These are phyloP conservation scores for Periophthalmus modestus DNA, from an alignment of 2,113 vertebrate species.

Conservation along the genomic window DNA sequence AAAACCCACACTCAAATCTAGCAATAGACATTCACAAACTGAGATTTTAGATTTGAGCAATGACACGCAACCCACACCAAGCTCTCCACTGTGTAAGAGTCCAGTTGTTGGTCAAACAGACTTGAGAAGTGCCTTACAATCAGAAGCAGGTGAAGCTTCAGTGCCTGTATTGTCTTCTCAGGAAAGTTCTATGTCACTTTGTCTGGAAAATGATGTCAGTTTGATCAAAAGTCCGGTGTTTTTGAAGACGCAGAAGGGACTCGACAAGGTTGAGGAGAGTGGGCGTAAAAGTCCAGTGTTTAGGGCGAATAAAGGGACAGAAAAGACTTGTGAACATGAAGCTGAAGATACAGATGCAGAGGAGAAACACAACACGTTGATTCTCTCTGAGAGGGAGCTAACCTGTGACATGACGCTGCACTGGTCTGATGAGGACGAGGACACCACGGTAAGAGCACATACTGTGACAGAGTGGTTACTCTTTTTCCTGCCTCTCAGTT, in stretches of 20 bases:
- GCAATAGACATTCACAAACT: not conserved
- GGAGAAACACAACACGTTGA: not conserved
- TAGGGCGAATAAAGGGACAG: not conserved
- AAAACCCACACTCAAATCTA: not conserved
- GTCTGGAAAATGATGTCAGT: constrained; percentile 26
- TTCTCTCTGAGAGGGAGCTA: constrained; percentile 10
- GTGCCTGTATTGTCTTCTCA: constrained; percentile 50
- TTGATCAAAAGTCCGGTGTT: not conserved
- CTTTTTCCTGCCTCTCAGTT: no score
- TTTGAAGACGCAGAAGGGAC: not conserved
- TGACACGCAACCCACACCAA: not conserved
- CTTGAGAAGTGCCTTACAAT: constrained; percentile 6
- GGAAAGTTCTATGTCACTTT: constrained; percentile 28
- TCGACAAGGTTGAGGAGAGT: not conserved
- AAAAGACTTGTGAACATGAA: not conserved
- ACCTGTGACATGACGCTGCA: constrained; percentile 56
- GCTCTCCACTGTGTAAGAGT: constrained; percentile 17
- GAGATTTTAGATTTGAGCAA: not conserved
- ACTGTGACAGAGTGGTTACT: not conserved
- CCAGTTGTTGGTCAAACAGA: constrained; percentile 27
- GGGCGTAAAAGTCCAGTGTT: constrained; percentile 6
- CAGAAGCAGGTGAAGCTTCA: constrained; percentile 42
- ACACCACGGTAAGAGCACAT: constrained; percentile 30
- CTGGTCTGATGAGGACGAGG: constrained; percentile 65
- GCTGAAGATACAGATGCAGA: not conserved